Conservation (phyloP, 2,113 vertebrate genomes). For the Scalopus aquaticus region DNA sequence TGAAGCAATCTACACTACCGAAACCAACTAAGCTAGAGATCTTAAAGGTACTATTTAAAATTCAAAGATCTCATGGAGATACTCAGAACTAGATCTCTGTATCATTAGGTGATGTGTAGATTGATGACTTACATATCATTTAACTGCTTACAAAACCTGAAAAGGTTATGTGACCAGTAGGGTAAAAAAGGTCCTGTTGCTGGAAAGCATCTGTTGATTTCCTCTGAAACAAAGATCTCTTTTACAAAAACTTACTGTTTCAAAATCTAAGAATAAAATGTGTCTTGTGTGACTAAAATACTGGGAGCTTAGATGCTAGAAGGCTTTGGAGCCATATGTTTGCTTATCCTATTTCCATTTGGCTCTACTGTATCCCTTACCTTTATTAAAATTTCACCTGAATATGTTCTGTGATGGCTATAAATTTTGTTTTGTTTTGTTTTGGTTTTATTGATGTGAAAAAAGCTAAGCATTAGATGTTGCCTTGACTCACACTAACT, state of each 20-base stretch:
- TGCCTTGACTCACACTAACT: not conserved
- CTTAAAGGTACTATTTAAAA: not conserved
- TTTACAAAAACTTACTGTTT: not conserved
- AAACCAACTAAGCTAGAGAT: not conserved
- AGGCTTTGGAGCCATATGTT: not conserved
- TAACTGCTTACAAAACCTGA: not conserved
- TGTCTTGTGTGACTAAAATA: not conserved
- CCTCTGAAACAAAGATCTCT: not conserved
- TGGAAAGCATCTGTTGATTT: not conserved
- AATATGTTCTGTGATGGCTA: not conserved
- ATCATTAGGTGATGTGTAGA: not conserved
- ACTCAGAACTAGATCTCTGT: not conserved
- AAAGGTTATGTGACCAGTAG: not conserved
- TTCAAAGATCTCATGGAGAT: not conserved
- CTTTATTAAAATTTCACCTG: not conserved
- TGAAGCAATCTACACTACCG: no score
- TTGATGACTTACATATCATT: not conserved
- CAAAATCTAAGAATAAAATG: not conserved
- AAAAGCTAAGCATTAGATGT: not conserved
- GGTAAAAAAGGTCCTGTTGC: not conserved
- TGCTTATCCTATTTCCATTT: not conserved
- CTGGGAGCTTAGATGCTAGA: not conserved
- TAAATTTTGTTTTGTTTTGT: not conserved
- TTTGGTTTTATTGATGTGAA: not conserved
- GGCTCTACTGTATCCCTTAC: not conserved